These are phyloP conservation scores for Himantopus leucocephalus DNA, from an alignment of 2,113 vertebrate genomes.

Conservation along the genomic window DNA sequence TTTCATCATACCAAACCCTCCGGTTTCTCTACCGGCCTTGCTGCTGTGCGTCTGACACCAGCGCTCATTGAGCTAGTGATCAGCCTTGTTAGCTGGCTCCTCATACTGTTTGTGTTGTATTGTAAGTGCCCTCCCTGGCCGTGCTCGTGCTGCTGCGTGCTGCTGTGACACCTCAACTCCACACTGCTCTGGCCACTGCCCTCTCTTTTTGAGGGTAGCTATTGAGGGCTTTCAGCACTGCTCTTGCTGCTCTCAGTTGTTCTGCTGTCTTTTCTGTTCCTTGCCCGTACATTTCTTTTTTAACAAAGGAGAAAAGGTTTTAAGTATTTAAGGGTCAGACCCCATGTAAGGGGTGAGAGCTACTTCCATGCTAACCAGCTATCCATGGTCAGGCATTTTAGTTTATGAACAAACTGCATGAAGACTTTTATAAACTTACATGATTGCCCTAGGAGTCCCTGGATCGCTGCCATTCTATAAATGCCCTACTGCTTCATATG, in stretches of 20 bases:
- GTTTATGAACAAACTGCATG: neutral
- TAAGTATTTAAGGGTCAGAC: neutral
- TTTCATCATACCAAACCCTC: neutral
- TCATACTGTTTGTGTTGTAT: neutral
- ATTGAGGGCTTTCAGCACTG: neutral
- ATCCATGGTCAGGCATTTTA: neutral
- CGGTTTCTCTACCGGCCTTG: neutral
- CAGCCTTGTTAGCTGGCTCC: neutral
- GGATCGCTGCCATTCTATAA: neutral
- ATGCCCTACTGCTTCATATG: neutral
- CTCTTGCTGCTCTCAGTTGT: neutral
- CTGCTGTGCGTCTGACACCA: neutral
- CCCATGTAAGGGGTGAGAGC: neutral
- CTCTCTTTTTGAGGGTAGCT: neutral
- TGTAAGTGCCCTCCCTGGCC: neutral
- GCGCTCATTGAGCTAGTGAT: neutral
- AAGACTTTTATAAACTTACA: neutral
- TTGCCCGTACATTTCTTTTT: neutral
- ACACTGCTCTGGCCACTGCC: neutral
- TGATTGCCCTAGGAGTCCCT: neutral
- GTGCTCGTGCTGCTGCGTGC: fast-evolving
- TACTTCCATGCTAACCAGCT: neutral
- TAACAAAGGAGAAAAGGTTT: neutral
- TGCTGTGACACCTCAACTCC: neutral
- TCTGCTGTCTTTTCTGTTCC: neutral